Evolutionary conservation across 2,888 invertebrate species (phyloP).

Genomic region (Petrolisthes manimaculis): DNA sequence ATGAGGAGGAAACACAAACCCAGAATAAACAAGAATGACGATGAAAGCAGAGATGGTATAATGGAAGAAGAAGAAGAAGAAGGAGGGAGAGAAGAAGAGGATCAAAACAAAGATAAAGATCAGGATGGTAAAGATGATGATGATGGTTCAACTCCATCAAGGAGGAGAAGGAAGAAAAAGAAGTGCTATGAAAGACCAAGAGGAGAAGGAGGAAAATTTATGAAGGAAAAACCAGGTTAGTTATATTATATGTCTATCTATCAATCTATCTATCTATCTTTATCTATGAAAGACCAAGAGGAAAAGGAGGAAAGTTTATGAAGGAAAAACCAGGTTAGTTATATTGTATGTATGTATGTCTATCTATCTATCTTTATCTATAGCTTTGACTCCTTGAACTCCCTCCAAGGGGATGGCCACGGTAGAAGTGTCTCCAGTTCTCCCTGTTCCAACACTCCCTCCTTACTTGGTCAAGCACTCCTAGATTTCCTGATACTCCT

Average conservation of each 20-base stretch:
- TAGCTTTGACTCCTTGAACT: background rate
- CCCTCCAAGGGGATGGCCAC: too few relatives aligned
- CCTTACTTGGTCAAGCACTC: too few relatives aligned
- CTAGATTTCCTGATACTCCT: too few relatives aligned
- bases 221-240: slow-evolving; percentile 51
- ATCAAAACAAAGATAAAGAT: slow-evolving; percentile 24
- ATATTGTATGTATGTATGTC: background rate
- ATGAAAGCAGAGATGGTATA: slow-evolving; percentile 39
- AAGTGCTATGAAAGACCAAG: slow-evolving; percentile 50
- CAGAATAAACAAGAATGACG: slow-evolving; percentile 33
- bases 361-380: background rate
- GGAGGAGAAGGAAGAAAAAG: slow-evolving; percentile 43
- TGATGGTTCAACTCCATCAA: slow-evolving; percentile 33
- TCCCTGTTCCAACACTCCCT: too few relatives aligned
- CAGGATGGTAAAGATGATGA: slow-evolving; percentile 41
- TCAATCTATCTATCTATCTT: background rate
- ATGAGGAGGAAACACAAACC: background rate
- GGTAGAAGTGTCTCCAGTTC: too few relatives aligned
- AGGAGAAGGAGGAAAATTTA: slow-evolving; percentile 57
- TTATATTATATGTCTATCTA: background rate
- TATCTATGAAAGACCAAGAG: slow-evolving; percentile 48
- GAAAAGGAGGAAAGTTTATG: slow-evolving; percentile 53
- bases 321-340: slow-evolving; percentile 50
- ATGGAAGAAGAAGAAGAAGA: slow-evolving; percentile 5
- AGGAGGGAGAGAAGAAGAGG: slow-evolving; percentile 2